Evolutionary conservation across 2,888 invertebrate species (phyloP), one percentile per base, ranked within the genome.

Genomic region (Lasioglossum marginatum): DNA sequence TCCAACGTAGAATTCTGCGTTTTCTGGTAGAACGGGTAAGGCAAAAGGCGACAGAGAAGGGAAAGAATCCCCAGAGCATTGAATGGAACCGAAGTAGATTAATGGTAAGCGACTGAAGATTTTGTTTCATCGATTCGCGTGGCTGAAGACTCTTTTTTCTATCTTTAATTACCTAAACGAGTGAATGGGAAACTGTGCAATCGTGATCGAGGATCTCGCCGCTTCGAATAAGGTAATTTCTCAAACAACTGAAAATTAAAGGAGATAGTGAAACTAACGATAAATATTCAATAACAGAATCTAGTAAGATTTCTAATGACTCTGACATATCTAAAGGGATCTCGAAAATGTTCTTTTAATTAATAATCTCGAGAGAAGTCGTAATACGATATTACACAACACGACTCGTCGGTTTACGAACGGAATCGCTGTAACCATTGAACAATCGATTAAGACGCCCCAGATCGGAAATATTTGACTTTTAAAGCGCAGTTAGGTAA

Each of bases 381-480:
- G 57, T 57, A 57, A n/a, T n/a, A n/a, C n/a, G 57, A 57, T n/a
- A n/a, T 57, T 57, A 57, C 57, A 12, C 12, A n/a, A 57, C n/a
- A 8, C n/a, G 4, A 57, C 57, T n/a, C 57, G n/a, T n/a, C 57
- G 4, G n/a, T 57, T n/a, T n/a, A n/a, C 23, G 57, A 57, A n/a
- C n/a, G n/a, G 8, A 3, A 57, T n/a, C 57, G 10, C 4, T n/a
- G 12, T 57, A n/a, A 57, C 57, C 57, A n/a, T n/a, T 57, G 12
- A n/a, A 57, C 57, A n/a, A 57, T n/a, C 57, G 57, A 57, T n/a
- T 57, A 57, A 57, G 57, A n/a, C n/a, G n/a, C n/a, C n/a, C 57
- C n/a, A 57, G 57, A 12, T 57, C n/a, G n/a, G 23, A 3, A 10
- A n/a, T 57, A 57, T 57, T 57, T 57, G 10, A 12, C n/a, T n/a